phyloP scores from a whole-genome alignment of 2,888 invertebrate genomes.

The Coecobrya sp. region DNA sequence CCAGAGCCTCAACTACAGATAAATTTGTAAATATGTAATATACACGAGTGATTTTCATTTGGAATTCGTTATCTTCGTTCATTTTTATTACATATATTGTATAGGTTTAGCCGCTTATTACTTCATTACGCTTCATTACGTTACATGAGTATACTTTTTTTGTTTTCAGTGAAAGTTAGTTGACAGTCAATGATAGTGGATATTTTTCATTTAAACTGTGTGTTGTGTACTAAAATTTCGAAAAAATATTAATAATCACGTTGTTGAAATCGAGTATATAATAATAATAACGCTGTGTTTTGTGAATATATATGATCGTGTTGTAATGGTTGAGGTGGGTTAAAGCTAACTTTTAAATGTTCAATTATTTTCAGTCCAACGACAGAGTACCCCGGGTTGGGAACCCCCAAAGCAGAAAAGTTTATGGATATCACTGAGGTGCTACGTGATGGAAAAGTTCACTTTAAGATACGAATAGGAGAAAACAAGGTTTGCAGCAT shows the following conservation, averaged over 20 bases:
- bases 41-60: slow-evolving; percentile 45
- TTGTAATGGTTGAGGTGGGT: slow-evolving; percentile 17
- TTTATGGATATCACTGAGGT: slow-evolving; percentile 84
- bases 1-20: background rate
- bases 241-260: slow-evolving; percentile 15
- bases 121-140: slow-evolving; percentile 51
- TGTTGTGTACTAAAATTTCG: slow-evolving; percentile 66
- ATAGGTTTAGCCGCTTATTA: slow-evolving; percentile 47
- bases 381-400: slow-evolving; percentile 83
- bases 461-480: slow-evolving; percentile 86
- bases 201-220: slow-evolving; percentile 51
- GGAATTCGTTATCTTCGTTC: slow-evolving; percentile 14
- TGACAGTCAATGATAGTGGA: slow-evolving; percentile 26
- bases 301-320: slow-evolving; percentile 51
- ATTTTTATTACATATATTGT: slow-evolving; percentile 13
- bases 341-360: slow-evolving; percentile 19
- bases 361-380: slow-evolving; percentile 83
- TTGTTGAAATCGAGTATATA: slow-evolving; percentile 32
- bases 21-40: slow-evolving; percentile 54
- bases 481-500: slow-evolving; percentile 84
- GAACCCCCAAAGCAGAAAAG: slow-evolving; percentile 83
- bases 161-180: slow-evolving; percentile 39
- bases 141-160: background rate
- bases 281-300: slow-evolving; percentile 56
- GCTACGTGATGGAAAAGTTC: slow-evolving; percentile 85